A percentile compares a stretch with the other conserved stretches of the same genome.
Evolutionary conservation across 2,113 vertebrate species (phyloP).

Genomic region (Syngnathus typhle): DNA sequence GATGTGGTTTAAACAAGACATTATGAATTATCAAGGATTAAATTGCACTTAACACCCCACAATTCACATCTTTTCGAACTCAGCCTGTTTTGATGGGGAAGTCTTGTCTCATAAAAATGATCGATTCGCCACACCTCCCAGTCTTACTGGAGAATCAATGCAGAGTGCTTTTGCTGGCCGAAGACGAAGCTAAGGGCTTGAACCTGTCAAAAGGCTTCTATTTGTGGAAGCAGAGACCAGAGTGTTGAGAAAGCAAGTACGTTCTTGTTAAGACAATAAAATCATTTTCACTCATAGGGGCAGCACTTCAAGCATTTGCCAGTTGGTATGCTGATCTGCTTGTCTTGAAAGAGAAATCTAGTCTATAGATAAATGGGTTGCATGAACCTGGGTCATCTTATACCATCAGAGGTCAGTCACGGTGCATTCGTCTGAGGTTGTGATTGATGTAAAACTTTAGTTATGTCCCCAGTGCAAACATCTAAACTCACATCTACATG

Average conservation of each 20-base stretch:
- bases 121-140: neutral
- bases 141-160: neutral
- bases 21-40: neutral
- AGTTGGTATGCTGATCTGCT: neutral
- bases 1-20: neutral
- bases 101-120: neutral
- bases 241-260: no score
- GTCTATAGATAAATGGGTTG: neutral
- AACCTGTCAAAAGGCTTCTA: no score
- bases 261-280: no score
- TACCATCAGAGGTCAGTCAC: neutral
- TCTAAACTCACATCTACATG: slow-evolving; percentile 33
- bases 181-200: neutral
- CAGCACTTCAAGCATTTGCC: neutral
- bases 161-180: neutral
- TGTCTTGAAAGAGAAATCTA: neutral
- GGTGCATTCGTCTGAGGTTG: slow-evolving; percentile 54
- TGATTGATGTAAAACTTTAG: slow-evolving; percentile 26
- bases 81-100: neutral
- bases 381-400: neutral
- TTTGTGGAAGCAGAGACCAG: no score
- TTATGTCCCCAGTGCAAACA: slow-evolving; percentile 22
- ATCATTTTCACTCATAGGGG: no score
- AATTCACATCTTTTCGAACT: neutral
- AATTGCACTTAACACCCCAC: neutral